phyloP scores from a whole-genome alignment of 2,797 vertebrate genomes.

The Nannoperca australis region DNA sequence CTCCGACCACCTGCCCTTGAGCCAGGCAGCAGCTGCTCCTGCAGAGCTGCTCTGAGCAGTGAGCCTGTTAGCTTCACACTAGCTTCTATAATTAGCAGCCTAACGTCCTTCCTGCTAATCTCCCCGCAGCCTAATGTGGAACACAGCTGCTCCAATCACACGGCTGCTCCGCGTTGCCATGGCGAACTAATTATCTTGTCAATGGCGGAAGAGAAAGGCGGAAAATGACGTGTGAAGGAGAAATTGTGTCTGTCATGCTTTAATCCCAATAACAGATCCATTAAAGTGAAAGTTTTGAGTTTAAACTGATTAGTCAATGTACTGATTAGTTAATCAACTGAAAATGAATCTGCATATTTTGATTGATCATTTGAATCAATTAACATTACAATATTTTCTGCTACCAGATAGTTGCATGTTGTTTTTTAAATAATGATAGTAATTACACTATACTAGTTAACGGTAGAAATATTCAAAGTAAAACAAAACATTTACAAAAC shows the following conservation, averaged over 20 bases:
- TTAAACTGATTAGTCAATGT: not conserved
- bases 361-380: not conserved
- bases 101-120: constrained; percentile 61
- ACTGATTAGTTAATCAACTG: not conserved
- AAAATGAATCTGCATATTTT: not conserved
- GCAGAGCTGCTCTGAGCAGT: constrained; percentile 1
- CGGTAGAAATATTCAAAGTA: too few species aligned
- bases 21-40: constrained; percentile 50
- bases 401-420: not conserved
- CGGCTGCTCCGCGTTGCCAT: constrained; percentile 50
- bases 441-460: too few species aligned
- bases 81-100: constrained; percentile 63
- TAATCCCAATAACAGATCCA: not conserved
- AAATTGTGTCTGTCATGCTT: not conserved
- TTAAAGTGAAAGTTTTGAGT: too few species aligned
- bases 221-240: not conserved
- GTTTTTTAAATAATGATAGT: too few species aligned
- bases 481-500: too few species aligned
- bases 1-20: constrained; percentile 40
- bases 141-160: constrained; percentile 68
- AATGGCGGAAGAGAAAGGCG: constrained; percentile 11
- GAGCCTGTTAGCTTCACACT: constrained; percentile 48
- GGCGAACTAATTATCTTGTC: constrained; percentile 50
- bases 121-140: constrained; percentile 38
- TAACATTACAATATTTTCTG: not conserved